phyloP scores from a whole-genome alignment of 2,888 invertebrate species.

The Opisthograptis luteolata region DNA sequence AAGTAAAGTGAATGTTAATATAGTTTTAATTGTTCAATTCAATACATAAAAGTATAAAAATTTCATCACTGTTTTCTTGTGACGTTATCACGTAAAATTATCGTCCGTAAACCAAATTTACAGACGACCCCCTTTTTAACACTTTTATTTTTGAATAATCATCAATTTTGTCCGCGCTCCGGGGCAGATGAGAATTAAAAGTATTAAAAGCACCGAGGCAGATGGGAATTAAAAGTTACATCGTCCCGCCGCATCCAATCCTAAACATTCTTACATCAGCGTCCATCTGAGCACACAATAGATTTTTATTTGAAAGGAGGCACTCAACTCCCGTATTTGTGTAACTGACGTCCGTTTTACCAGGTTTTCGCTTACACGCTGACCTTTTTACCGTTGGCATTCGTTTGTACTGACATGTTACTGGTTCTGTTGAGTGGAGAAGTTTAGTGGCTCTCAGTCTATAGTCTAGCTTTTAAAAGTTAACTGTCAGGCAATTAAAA shows the following conservation, averaged over 20 bases:
- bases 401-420: constrained; percentile 25
- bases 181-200: too few relatives aligned
- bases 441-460: too few relatives aligned
- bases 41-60: too few relatives aligned
- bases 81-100: too few relatives aligned
- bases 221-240: constrained; percentile 1
- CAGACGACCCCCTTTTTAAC: too few relatives aligned
- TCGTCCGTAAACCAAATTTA: too few relatives aligned
- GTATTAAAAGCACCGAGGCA: constrained; percentile 37
- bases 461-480: background rate
- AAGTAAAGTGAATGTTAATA: too few relatives aligned
- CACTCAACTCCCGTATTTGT: constrained; percentile 62
- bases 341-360: constrained; percentile 64
- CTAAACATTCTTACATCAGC: constrained; percentile 27
- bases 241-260: constrained; percentile 42
- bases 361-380: constrained; percentile 55
- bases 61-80: too few relatives aligned
- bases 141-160: too few relatives aligned
- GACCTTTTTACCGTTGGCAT: constrained; percentile 43
- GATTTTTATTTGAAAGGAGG: constrained; percentile 73
- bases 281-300: constrained; percentile 60
- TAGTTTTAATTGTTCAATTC: too few relatives aligned
- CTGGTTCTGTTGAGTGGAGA: constrained; percentile 4
- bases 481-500: too few relatives aligned
- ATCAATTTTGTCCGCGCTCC: too few relatives aligned